Evolutionary conservation across 2,113 vertebrate genomes (phyloP).

Genomic region (Maccullochella peelii): DNA sequence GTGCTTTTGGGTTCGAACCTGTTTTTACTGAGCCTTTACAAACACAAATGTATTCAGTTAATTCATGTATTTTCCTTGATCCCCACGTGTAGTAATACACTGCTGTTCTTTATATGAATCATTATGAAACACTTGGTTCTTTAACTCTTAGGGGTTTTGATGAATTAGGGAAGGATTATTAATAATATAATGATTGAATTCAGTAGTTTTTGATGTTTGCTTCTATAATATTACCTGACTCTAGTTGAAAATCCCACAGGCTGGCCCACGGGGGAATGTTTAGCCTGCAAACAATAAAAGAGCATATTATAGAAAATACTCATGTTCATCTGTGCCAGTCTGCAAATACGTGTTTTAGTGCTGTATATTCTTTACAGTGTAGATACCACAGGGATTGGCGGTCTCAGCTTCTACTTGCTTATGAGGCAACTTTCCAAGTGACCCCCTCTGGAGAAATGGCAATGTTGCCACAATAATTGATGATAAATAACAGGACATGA

Average conservation of each 20-base stretch:
- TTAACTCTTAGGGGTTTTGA: neutral
- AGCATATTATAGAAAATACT: neutral
- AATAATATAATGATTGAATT: neutral
- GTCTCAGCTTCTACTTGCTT: slow-evolving; percentile 10
- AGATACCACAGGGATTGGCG: neutral
- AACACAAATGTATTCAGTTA: neutral
- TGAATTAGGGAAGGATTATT: neutral
- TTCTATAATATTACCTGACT: neutral
- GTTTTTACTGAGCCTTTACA: neutral
- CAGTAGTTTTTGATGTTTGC: neutral
- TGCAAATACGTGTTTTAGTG: neutral
- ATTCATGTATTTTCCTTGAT: neutral
- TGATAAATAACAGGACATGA: slow-evolving; percentile 58
- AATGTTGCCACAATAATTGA: slow-evolving; percentile 50
- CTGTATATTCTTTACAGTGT: slow-evolving; percentile 4
- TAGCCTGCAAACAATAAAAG: neutral
- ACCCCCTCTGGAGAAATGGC: slow-evolving; percentile 20
- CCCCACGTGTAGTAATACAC: neutral
- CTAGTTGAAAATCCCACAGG: neutral
- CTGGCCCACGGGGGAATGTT: slow-evolving; percentile 7
- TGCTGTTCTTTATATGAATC: neutral
- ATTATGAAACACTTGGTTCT: neutral
- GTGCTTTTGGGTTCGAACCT: too few relatives aligned
- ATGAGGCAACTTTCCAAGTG: slow-evolving; percentile 24
- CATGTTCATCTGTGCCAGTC: neutral